phyloP scores from a whole-genome alignment of 2,888 invertebrate genomes.

The Andrena fulva region DNA sequence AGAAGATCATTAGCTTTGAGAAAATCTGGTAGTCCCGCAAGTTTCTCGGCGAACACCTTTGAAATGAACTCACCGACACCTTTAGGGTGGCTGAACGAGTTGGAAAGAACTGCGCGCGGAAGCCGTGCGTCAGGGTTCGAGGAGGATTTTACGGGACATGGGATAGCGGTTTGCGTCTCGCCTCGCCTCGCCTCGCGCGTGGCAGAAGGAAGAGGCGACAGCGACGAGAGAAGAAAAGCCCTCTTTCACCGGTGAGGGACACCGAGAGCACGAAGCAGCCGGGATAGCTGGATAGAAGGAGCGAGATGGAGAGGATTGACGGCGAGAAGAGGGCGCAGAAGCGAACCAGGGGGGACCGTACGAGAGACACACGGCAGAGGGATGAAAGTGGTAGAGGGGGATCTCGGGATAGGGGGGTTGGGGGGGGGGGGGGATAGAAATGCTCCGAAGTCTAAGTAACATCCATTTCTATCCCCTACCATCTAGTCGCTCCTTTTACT shows the following conservation, averaged over 20 bases:
- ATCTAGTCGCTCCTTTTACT: constrained; percentile 73
- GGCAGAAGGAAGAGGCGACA: constrained; percentile 61
- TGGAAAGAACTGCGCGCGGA: constrained; percentile 56
- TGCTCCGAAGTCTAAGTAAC: constrained; percentile 80
- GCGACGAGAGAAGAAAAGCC: constrained; percentile 76
- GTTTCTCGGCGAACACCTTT: constrained; percentile 61
- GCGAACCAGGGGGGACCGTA: constrained; percentile 28
- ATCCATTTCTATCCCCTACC: constrained; percentile 79
- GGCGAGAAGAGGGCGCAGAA: constrained; percentile 31
- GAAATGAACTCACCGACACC: constrained; percentile 59
- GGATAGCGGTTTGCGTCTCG: constrained; percentile 42
- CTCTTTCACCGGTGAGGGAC: constrained; percentile 74
- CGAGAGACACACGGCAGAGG: constrained; percentile 21
- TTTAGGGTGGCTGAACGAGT: constrained; percentile 57
- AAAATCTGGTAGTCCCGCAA: constrained; percentile 67
- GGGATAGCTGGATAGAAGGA: constrained; percentile 30
- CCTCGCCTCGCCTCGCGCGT: constrained; percentile 1
- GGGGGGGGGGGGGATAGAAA: constrained; percentile 60
- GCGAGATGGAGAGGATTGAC: constrained; percentile 28
- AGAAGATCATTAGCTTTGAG: constrained; percentile 70
- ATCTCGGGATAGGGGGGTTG: neutral
- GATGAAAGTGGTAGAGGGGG: neutral
- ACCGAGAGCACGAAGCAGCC: constrained; percentile 34
- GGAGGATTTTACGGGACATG: constrained; percentile 61
- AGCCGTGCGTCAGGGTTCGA: constrained; percentile 61